Evolutionary conservation across 2,888 invertebrate species (phyloP), one percentile per base, ranked within the genome.

Genomic region (Gasteruption jaculator): DNA sequence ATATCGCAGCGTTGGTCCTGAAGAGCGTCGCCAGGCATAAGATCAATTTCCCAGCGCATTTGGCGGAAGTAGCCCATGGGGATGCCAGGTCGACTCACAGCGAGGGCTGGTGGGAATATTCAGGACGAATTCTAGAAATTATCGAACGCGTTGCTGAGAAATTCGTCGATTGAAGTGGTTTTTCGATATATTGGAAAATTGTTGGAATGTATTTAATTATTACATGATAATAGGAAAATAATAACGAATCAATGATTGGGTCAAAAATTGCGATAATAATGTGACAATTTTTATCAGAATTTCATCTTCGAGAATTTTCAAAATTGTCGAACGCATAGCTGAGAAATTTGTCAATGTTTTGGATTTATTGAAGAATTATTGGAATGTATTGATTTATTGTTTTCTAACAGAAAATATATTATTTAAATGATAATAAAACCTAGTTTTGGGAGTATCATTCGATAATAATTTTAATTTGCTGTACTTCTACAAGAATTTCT

Each of bases 11-110:
- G 12, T 72, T 86, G 18, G 81, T 86, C 44, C 73, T 85, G 19
- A 85, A 85, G 64, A 83, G 85, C 3, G 78, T 86, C 22, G 75
- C 83, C 22, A 76, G 85, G 45, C 86, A 86, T 63, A 86, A 85
- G 68, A 82, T 86, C 27, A 65, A 67, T 38, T 71, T 73, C 12
- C 74, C 74, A 1, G 44, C 53, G 1, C 57, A 58, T 26, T 45
- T 69, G 7, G 65, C 65, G 3, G 60, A 59, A 1, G 61, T 52
- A 1, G 61, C 37, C 4, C 44, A 43, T 26, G 31, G 22, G 3
- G 44, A 50, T 16, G 41, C 36, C 1, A 51, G 60, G 26, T 47
- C 47, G 24, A 46, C 41, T n/a, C 44, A 50, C 12, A 15, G 43
- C 19, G 27, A 35, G 12, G 48, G 46, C 2, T 67, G 65, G 65